A percentile compares a stretch with the other conserved stretches of the same genome.
Conservation (phyloP, 2,797 vertebrate species). For the Brachyrhaphis roseni region DNA sequence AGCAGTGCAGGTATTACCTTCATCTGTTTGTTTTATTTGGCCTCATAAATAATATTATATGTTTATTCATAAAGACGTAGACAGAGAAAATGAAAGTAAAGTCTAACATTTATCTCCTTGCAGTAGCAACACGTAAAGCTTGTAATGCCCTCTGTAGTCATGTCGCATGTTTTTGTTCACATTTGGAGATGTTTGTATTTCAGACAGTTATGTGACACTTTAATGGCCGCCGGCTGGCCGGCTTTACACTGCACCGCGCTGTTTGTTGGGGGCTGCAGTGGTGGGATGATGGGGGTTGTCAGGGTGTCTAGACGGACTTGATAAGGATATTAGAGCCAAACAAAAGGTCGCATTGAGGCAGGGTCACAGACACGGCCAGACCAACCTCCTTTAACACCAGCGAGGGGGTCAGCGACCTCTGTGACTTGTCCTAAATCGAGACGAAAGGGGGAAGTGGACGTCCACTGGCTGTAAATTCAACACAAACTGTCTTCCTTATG, state of each 20-base stretch:
- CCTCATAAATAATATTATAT: constrained; percentile 5
- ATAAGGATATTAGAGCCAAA: constrained; percentile 89
- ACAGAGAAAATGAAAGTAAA: not conserved
- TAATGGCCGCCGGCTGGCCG: not conserved
- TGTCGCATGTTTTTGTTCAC: not conserved
- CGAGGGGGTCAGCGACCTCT: constrained; percentile 63
- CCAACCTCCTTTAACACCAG: constrained; percentile 59
- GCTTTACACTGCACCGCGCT: constrained; percentile 12
- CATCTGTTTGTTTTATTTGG: not conserved
- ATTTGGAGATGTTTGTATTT: constrained; percentile 3
- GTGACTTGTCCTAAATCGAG: constrained; percentile 53
- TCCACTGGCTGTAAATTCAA: constrained; percentile 38
- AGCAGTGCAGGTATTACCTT: constrained; percentile 90
- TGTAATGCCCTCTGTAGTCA: not conserved
- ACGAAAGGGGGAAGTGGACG: constrained; percentile 44
- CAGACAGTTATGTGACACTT: constrained; percentile 13
- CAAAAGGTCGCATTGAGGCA: constrained; percentile 84
- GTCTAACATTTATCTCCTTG: not conserved
- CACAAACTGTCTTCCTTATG: constrained; percentile 46
- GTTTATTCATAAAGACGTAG: not conserved
- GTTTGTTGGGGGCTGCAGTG: constrained; percentile 32
- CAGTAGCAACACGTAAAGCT: not conserved
- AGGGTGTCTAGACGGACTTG: constrained; percentile 91
- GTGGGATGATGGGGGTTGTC: constrained; percentile 79
- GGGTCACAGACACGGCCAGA: constrained; percentile 84